Evolutionary conservation across 2,113 vertebrate genomes (phyloP).

Genomic region (Calidris pugnax): DNA sequence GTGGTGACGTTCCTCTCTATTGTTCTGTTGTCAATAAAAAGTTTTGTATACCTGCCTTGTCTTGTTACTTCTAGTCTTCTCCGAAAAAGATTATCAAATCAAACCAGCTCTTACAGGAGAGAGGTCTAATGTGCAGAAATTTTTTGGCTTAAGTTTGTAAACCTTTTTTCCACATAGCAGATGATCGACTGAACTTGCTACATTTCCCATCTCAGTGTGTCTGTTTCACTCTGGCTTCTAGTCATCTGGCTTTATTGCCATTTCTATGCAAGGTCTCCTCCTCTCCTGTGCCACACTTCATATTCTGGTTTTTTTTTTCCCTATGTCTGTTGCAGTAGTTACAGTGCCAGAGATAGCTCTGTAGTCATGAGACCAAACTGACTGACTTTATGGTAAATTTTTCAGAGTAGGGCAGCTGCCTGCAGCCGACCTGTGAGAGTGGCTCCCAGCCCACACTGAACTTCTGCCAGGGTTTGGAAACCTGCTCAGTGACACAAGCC

Average conservation of each 20-base stretch:
- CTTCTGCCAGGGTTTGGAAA: not conserved
- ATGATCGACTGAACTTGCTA: not conserved
- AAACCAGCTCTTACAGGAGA: not conserved
- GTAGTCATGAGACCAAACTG: not conserved
- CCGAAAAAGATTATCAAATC: rapidly evolving
- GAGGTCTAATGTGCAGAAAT: not conserved
- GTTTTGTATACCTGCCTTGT: slow-evolving; percentile 74
- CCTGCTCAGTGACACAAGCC: rapidly evolving
- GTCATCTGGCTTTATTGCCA: not conserved
- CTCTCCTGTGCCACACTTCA: not conserved
- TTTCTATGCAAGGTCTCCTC: not conserved
- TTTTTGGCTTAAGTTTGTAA: not conserved
- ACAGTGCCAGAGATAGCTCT: not conserved
- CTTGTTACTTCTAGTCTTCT: slow-evolving; percentile 53
- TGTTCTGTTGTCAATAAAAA: slow-evolving; percentile 81
- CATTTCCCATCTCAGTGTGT: not conserved
- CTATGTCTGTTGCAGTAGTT: not conserved
- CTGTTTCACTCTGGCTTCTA: not conserved
- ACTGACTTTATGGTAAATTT: not conserved
- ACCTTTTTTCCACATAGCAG: not conserved
- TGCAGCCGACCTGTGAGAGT: not conserved
- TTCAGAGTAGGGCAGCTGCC: not conserved
- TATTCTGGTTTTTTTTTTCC: not conserved
- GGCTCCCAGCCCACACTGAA: not conserved
- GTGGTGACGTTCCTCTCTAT: slow-evolving; percentile 77